Evolutionary conservation across 1,140 invertebrate genomes (phyloP), one percentile per base, ranked within the genome.

Genomic region (Cydia pomonella): DNA sequence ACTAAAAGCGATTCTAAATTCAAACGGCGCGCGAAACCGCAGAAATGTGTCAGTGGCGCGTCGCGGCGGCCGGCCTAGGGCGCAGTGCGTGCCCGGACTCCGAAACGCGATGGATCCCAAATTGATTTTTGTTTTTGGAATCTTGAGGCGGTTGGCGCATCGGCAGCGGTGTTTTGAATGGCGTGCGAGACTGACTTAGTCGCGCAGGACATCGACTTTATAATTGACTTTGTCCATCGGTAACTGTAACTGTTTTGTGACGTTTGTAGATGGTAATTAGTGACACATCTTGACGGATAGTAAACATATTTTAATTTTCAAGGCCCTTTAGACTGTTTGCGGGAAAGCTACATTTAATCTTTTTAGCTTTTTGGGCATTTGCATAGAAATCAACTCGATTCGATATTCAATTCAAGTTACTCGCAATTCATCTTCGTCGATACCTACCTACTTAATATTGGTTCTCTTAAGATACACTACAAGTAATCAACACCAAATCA

Each of bases 21-120:
- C 90, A 89, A 89, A 87, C 84, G 79, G 86, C 90, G 89, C 90
- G 87, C 88, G 83, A 84, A 86, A 83, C 80, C 77, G 81, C 82
- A 91, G 85, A 92, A 92, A 90, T 92, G 88, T 92, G 90, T 92
- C 90, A 92, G 90, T 92, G 90, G 89, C 89, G 89, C 87, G 82
- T 81, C 82, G 85, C 83, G 81, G 84, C 85, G 83, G 82, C 86
- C 88, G 87, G 84, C 88, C 89, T 92, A 91, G 89, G 87, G 59
- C 85, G 82, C 77, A 75, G 75, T 79, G 77, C 87, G 89, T 85
- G 87, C 69, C 25, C 71, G 73, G 90, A 90, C 72, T 38, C 73
- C 74, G 90, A 90, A 90, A 89, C 78, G 74, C 76, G 85, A 90
- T 83, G 76, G 78, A 72, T 74, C 80, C 81, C 84, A 87, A 87